Evolutionary conservation across 53 echinoderm and acorn worm species (phyloP).

Genomic region (Henricia sp.): DNA sequence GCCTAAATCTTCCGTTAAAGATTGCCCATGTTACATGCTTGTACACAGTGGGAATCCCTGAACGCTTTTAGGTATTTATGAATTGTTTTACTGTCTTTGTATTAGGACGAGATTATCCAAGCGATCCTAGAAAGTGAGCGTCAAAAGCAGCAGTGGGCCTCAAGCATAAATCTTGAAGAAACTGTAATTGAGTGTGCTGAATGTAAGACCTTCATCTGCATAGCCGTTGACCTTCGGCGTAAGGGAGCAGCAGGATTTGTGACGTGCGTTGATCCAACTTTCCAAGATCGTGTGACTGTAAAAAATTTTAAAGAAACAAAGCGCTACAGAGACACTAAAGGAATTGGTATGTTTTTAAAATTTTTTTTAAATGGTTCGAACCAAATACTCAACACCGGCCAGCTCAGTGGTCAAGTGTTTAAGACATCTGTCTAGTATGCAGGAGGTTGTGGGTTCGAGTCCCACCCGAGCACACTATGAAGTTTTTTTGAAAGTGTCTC

Average conservation of each 20-base stretch:
- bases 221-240: background rate
- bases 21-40: too few relatives aligned
- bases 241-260: background rate
- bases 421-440: too few relatives aligned
- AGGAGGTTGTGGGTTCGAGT: too few relatives aligned
- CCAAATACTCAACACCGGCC: too few relatives aligned
- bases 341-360: constrained; percentile 22
- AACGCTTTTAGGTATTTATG: too few relatives aligned
- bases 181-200: background rate
- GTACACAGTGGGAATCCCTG: too few relatives aligned
- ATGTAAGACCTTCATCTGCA: background rate
- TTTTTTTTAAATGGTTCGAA: too few relatives aligned
- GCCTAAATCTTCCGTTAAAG: too few relatives aligned
- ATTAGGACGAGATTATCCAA: background rate
- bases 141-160: background rate
- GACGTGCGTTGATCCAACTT: background rate
- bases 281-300: background rate
- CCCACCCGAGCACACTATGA: too few relatives aligned
- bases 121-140: background rate
- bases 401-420: too few relatives aligned
- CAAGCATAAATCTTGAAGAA: background rate
- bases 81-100: background rate
- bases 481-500: too few relatives aligned
- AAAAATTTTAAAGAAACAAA: too few relatives aligned
- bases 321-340: constrained; percentile 7